Evolutionary conservation across 2,888 invertebrate species (phyloP), one percentile per base, ranked within the genome.

Genomic region (Nomada fucata): DNA sequence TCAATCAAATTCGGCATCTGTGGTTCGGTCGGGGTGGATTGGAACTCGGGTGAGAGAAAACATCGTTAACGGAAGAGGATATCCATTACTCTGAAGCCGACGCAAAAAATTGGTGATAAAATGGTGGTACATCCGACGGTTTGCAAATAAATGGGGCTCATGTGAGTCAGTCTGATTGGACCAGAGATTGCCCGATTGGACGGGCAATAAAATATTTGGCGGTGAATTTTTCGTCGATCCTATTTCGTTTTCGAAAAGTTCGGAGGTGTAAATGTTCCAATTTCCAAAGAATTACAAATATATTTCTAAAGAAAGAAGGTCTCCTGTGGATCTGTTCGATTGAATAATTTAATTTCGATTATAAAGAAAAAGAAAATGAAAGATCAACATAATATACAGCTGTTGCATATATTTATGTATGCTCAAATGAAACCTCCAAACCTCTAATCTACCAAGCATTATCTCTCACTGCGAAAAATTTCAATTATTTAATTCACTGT

Each of bases 21-120:
- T n/a, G 69, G 36, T 36, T 36, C 36, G 36, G 69, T 44, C 7
- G 23, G 29, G 11, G 9, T 23, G 50, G 47, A 23, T 20, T 47
- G 70, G 20, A 26, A 29, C 57, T 29, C 29, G 5, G 47, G 1
- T 5, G 13, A 15, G 78, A 36, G 20, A 47, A 44, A 61, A 74
- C 60, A 67, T 64, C 69, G 69, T 63, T 76, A 77, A 23, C 57
- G 52, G 63, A 44, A 68, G 47, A 57, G 76, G 79, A 79, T 52
- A 70, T 59, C 69, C 64, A 70, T 79, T 78, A 79, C 42, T 59
- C 26, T 65, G 20, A 60, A 23, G 9, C 59, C n/a, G 18, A 29
- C 36, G 53, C 50, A 52, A 52, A 63, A 59, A 72, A 53, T 73
- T 47, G 64, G 47, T 42, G 59, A 78, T 79, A 64, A 57, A 78